A percentile compares a stretch with the other conserved stretches of the same genome.
Conservation (phyloP, 2,113 vertebrate genomes). For the Uropsilus gracilis region DNA sequence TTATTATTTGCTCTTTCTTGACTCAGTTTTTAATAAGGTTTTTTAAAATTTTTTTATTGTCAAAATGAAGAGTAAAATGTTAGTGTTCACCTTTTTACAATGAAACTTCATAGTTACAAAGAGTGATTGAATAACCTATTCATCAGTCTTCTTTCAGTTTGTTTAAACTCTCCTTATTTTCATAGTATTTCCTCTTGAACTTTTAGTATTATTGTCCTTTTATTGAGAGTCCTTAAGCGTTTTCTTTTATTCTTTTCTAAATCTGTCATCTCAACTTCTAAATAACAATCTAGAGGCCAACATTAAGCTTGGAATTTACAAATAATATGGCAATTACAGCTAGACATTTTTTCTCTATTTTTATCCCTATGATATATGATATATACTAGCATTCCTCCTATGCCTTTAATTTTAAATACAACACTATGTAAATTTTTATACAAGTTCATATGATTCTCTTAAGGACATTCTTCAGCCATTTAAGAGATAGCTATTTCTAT, state of each 20-base stretch:
- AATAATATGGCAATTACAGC: not conserved
- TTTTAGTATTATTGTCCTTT: not conserved
- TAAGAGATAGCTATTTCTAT: not conserved
- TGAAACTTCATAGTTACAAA: not conserved
- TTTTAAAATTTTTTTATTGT: not conserved
- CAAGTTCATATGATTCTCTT: not conserved
- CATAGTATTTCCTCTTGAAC: not conserved
- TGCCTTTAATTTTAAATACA: not conserved
- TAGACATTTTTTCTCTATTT: not conserved
- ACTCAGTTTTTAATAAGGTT: not conserved
- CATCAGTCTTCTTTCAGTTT: not conserved
- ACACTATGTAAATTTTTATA: not conserved
- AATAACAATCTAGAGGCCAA: not conserved
- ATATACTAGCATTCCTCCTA: not conserved
- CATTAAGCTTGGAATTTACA: not conserved
- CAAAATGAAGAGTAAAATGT: not conserved
- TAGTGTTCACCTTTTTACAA: not conserved
- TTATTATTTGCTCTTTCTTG: not conserved
- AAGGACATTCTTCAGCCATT: not conserved
- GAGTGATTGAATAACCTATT: not conserved
- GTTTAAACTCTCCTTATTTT: conserved; percentile 4
- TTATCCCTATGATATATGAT: not conserved
- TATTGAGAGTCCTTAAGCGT: not conserved
- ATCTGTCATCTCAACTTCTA: not conserved
- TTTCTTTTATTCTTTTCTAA: not conserved